Evolutionary conservation across 1,140 invertebrate species (phyloP), one percentile per base, ranked within the genome.

Genomic region (Aleiodes sp.): DNA sequence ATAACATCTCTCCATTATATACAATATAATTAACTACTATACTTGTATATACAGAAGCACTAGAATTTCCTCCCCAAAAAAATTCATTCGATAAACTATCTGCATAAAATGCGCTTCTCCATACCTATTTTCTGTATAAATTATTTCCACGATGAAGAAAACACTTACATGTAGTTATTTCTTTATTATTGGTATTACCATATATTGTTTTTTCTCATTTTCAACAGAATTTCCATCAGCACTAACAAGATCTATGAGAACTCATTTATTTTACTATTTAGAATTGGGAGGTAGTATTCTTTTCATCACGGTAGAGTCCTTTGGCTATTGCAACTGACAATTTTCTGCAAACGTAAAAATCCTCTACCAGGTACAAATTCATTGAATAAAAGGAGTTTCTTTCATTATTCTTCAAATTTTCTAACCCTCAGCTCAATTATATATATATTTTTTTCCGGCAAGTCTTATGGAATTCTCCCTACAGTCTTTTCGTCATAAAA

Each of bases 261-360:
- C 7, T 39, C 35, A 16, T 16, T 16, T 14, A 16, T 16, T 16
- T 14, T 16, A 16, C 1, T 4, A 43, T 43, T 43, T 43, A 16
- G 39, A 43, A 43, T 43, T 43, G 39, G 39, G 39, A 43, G 39
- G 39, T 43, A 43, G 39, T 43, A 16, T 43, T 43, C n/a, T 43
- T 43, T 16, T 43, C 39, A 43, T 16, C 12, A 43, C 39, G 39
- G 19, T 16, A 43, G 39, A 16, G 39, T 43, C n/a, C n/a, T n/a
- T n/a, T n/a, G n/a, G n/a, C n/a, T n/a, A n/a, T n/a, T n/a, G n/a
- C n/a, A n/a, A n/a, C n/a, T 10, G 12, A 7, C 14, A 43, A 6
- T 43, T 43, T 43, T 35, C 33, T 12, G 14, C 19, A 16, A n/a
- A 43, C n/a, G 14, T 12, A 16, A n/a, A 12, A 16, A n/a, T n/a